Evolutionary conservation across 1,140 invertebrate species (phyloP), one percentile per base, ranked within the genome.

Genomic region (Atopsyche davidsoni): DNA sequence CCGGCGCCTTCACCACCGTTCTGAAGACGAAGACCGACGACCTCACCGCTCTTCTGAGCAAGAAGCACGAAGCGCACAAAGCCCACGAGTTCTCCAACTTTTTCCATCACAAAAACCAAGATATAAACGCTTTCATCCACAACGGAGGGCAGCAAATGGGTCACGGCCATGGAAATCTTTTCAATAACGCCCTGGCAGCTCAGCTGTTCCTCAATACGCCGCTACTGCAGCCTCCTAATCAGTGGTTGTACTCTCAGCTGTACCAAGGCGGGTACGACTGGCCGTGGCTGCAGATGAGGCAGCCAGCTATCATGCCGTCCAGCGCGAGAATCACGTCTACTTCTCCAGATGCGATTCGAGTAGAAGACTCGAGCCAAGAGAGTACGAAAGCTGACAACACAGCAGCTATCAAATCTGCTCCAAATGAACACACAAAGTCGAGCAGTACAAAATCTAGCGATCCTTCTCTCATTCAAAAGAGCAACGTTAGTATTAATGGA

Each of bases 221-320:
- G 0, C 65, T 86, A 6, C 60, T 85, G 28, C 81, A 82, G n/a
- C 81, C 82, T 2, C 81, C 82, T 1, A 81, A 81, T 23, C 82
- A 83, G 44, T 86, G 82, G 82, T 66, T 86, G 1, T 86, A 86
- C 61, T 81, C 80, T 0, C 82, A 85, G 59, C 69, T 86, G 1
- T 85, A 85, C 58, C 68, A 64, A 24, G 73, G 77, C 11, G 69
- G 62, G 43, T 81, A 80, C 55, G 80, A 81, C 58, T 76, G 78
- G 57, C 67, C 70, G 2, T 82, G 81, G 80, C 66, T 78, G 52
- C 64, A 65, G 35, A 57, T 79, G 7, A 63, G 76, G 64, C 76
- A 78, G 53, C 70, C 62, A 24, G 46, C 68, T 0, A 57, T 68
- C 2, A 63, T 69, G 19, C 66, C 72, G 51, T 67, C 72, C 53